Evolutionary conservation across 1,140 invertebrate species (phyloP).

Genomic region (Drosophila bocki): DNA sequence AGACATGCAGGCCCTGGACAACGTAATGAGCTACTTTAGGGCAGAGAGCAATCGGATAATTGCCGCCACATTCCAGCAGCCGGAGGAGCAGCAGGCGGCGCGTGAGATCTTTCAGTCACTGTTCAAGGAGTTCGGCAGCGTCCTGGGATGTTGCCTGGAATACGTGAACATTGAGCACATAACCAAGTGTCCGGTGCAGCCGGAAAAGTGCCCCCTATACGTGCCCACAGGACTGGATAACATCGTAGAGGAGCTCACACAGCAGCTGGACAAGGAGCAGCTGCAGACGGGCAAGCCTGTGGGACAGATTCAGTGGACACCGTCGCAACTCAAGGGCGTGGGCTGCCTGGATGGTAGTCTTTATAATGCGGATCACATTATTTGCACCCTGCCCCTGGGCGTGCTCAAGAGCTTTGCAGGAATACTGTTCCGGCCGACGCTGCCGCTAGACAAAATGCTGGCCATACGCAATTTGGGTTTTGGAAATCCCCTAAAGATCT

Average conservation of each 20-base stretch:
- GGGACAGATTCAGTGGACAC: constrained; percentile 74
- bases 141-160: constrained; percentile 73
- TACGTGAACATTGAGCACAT: constrained; percentile 80
- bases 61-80: constrained; percentile 39
- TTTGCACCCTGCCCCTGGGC: constrained; percentile 93
- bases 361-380: constrained; percentile 91
- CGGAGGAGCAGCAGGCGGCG: constrained; percentile 57
- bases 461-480: constrained; percentile 92
- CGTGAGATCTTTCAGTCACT: constrained; percentile 75
- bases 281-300: constrained; percentile 75
- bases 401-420: constrained; percentile 92
- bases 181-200: constrained; percentile 56
- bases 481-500: constrained; percentile 92
- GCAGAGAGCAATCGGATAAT: constrained; percentile 69
- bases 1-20: constrained; percentile 67
- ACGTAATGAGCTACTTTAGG: constrained; percentile 75
- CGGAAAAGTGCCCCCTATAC: constrained; percentile 56
- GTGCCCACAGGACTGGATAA: constrained; percentile 85
- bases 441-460: constrained; percentile 90
- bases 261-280: constrained; percentile 55
- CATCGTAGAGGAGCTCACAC: constrained; percentile 54
- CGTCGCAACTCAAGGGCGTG: constrained; percentile 73
- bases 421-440: constrained; percentile 90
- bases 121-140: constrained; percentile 77
- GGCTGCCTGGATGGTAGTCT: constrained; percentile 90